A percentile compares a stretch with the other conserved stretches of the same genome.
These are phyloP conservation scores for Xenopus tropicalis DNA, from an alignment of 2,113 vertebrate genomes.

Conservation along the genomic window UCB_Xtro_10.0 CM004443.2:47785001-47785500, in stretches of 20 bases:
- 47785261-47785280: slow-evolving; percentile 46
- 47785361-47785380: slow-evolving; percentile 63
- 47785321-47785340: slow-evolving; percentile 51
- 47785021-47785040: too few relatives aligned
- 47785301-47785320: slow-evolving; percentile 62
- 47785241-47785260: slow-evolving; percentile 28
- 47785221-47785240: slow-evolving; percentile 18
- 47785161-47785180: neutral
- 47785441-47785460: too few relatives aligned
- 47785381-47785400: slow-evolving; percentile 13
- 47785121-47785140: neutral
- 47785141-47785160: neutral
- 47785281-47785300: slow-evolving; percentile 59
- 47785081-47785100: too few relatives aligned
- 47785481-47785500: too few relatives aligned
- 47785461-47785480: too few relatives aligned
- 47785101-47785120: too few relatives aligned
- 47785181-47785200: neutral
- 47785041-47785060: too few relatives aligned
- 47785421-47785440: neutral
- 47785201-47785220: neutral
- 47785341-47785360: slow-evolving; percentile 58
- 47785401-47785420: slow-evolving; percentile 3
- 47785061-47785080: too few relatives aligned
- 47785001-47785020: too few relatives aligned